Percentiles rank a stretch among this genome's conserved stretches.
These are phyloP conservation scores for Drosophila saltans DNA, from an alignment of 1,140 invertebrate genomes.

Conservation along the genomic window DNA sequence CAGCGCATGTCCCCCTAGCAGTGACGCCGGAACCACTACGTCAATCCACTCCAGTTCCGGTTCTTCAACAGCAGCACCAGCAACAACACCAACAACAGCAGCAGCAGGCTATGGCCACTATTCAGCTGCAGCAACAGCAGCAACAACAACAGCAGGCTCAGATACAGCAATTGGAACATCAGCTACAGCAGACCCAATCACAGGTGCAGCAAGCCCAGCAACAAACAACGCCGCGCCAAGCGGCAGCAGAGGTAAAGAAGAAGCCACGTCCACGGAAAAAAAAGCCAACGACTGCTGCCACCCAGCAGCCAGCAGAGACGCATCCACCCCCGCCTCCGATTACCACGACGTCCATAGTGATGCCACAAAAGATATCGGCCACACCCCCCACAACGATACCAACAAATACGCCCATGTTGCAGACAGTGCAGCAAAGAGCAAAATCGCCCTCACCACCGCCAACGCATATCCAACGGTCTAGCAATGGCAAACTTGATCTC, in stretches of 20 bases:
- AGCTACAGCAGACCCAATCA: constrained; percentile 66
- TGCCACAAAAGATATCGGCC: constrained; percentile 36
- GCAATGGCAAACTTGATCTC: constrained; percentile 84
- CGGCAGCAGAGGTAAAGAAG: constrained; percentile 63
- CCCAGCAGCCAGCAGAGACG: constrained; percentile 21
- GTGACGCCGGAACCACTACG: constrained; percentile 75
- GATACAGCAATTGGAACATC: constrained; percentile 69
- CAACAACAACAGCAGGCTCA: constrained; percentile 71
- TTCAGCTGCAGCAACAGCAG: constrained; percentile 74
- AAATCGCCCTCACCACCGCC: constrained; percentile 73
- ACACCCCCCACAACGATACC: neutral
- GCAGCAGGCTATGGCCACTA: constrained; percentile 64
- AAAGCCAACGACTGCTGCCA: constrained; percentile 41
- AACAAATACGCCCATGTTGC: constrained; percentile 20
- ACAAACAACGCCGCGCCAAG: constrained; percentile 25
- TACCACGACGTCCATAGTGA: constrained; percentile 37
- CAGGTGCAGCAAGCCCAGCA: constrained; percentile 71
- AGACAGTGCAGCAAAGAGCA: constrained; percentile 23
- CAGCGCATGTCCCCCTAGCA: constrained; percentile 66
- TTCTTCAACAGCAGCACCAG: constrained; percentile 59
- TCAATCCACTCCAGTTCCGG: constrained; percentile 64
- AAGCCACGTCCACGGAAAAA: constrained; percentile 74
- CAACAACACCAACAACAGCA: constrained; percentile 47
- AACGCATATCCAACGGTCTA: constrained; percentile 69
- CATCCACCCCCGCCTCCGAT: constrained; percentile 12